Base-by-base conservation (phyloP, 2,888 invertebrate species). In the Andrena hattorfiana region DNA sequence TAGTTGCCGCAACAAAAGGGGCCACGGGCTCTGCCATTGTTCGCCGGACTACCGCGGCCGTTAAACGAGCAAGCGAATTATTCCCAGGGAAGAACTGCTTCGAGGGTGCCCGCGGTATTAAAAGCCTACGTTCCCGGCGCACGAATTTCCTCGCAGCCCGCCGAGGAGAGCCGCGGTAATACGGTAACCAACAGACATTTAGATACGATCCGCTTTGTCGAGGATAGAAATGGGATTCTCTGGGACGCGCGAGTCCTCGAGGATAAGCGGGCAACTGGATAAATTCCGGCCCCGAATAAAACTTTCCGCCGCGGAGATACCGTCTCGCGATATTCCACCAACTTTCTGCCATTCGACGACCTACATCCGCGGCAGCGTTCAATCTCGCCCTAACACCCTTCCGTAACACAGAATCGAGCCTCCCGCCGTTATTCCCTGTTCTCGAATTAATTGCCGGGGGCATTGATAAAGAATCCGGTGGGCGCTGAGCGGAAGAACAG, bases 141-240 rank as follows among this genome's bases (percentile, higher is more conserved):
- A 35, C 26, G 26, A 64, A 59, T 69, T 28, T 48, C 48, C 49
- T 63, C 10, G 35, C 62, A 10, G 64, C 23, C 26, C 49, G 51
- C 75, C 49, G 4, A 60, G 54, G 76, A 64, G 71, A 77, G 56
- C 32, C 62, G 20, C 54, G 67, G 75, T 68, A 70, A 79, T 70
- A 63, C 70, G 80, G 75, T 80, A 75, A 80, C 60, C 80, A 70
- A 54, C 70, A 70, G 74, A 80, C 82, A 68, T 82, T 82, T 80
- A 82, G 80, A 75, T 80, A 67, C 56, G 62, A 80, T 75, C 74
- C 54, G 81, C 67, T 75, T 66, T 62, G 51, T 62, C 62, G 63
- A n/a, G 75, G 48, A 63, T 62, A 67, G 80, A 74, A 75, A 82
- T 80, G 68, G 75, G 80, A 82, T 82, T 75, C 48, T 49, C 68